phyloP scores from a whole-genome alignment of 1,140 invertebrate species.

The Drosophila carrolli region DNA sequence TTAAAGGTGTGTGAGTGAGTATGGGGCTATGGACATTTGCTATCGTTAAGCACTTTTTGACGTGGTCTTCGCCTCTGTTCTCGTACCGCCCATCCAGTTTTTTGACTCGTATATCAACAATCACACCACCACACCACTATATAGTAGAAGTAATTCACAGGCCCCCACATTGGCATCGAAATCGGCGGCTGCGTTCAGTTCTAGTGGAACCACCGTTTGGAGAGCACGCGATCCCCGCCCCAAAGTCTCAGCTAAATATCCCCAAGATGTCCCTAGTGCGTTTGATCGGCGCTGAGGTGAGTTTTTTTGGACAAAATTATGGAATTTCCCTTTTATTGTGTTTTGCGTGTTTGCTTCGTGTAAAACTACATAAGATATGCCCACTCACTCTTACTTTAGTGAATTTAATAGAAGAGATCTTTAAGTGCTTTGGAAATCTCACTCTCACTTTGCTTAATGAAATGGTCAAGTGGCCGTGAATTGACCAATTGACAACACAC shows the following conservation, averaged over 20 bases:
- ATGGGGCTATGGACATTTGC: constrained; percentile 1
- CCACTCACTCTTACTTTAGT: background rate
- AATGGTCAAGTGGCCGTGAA: background rate
- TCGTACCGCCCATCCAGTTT: constrained; percentile 19
- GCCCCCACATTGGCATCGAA: constrained; percentile 37
- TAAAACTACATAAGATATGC: background rate
- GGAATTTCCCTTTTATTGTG: background rate
- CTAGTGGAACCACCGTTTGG: constrained; percentile 74
- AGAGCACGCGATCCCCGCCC: constrained; percentile 54
- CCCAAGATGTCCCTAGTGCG: constrained; percentile 75
- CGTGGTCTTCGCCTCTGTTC: constrained; percentile 5
- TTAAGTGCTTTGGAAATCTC: too few relatives aligned
- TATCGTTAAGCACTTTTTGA: constrained; percentile 41
- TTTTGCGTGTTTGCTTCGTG: too few relatives aligned
- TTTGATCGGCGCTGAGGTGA: constrained; percentile 78
- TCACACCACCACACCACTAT: constrained; percentile 55
- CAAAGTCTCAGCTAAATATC: constrained; percentile 7
- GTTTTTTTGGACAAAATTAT: constrained; percentile 1
- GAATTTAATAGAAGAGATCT: background rate
- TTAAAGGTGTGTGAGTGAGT: constrained; percentile 3
- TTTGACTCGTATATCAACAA: constrained; percentile 73
- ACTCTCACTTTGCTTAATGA: background rate
- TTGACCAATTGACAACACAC: background rate
- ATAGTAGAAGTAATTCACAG: constrained; percentile 9
- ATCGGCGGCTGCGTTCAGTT: constrained; percentile 75